These are phyloP conservation scores for Patella vulgata DNA, from an alignment of 1,140 invertebrate genomes.

Conservation along the genomic window DNA sequence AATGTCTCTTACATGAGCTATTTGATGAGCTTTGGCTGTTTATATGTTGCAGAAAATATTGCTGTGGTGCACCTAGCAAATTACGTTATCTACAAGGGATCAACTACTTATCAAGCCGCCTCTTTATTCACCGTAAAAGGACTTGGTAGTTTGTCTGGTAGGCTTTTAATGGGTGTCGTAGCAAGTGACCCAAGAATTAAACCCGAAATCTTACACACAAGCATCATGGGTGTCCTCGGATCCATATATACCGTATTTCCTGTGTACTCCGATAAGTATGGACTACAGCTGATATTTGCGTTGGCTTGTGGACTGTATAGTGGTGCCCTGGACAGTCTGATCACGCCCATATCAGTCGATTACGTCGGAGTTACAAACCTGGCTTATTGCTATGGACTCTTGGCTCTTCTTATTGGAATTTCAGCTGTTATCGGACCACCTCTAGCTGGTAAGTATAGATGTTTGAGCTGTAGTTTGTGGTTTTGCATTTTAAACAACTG, in stretches of 20 bases:
- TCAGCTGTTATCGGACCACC: conserved; percentile 32
- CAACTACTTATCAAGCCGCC: conserved; percentile 21
- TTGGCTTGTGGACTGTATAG: conserved; percentile 31
- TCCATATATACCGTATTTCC: conserved; percentile 21
- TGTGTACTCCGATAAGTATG: conserved; percentile 16
- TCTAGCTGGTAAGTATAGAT: conserved; percentile 39
- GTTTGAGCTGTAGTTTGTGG: too few relatives aligned
- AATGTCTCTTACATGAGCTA: too few relatives aligned
- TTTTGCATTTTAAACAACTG: too few relatives aligned
- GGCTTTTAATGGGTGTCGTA: conserved; percentile 27
- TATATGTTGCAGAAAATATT: conserved; percentile 7
- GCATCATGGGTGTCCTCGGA: conserved; percentile 27
- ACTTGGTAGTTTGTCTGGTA: conserved; percentile 17
- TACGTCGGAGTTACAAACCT: conserved; percentile 34
- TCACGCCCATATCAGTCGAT: conserved; percentile 25
- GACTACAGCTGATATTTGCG: conserved; percentile 24
- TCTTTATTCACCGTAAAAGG: conserved; percentile 27
- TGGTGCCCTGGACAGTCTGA: conserved; percentile 26
- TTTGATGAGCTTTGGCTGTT: conserved; percentile 4
- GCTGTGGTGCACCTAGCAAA: conserved; percentile 21
- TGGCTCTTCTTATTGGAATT: conserved; percentile 26
- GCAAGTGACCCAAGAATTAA: conserved; percentile 19
- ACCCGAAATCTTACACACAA: conserved; percentile 26
- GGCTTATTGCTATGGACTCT: conserved; percentile 28
- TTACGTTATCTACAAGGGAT: conserved; percentile 20